Percentiles rank a stretch among this genome's conserved stretches.
These are phyloP conservation scores for Papilio elwesi DNA, from an alignment of 2,888 invertebrate genomes.

Conservation along the genomic window DNA sequence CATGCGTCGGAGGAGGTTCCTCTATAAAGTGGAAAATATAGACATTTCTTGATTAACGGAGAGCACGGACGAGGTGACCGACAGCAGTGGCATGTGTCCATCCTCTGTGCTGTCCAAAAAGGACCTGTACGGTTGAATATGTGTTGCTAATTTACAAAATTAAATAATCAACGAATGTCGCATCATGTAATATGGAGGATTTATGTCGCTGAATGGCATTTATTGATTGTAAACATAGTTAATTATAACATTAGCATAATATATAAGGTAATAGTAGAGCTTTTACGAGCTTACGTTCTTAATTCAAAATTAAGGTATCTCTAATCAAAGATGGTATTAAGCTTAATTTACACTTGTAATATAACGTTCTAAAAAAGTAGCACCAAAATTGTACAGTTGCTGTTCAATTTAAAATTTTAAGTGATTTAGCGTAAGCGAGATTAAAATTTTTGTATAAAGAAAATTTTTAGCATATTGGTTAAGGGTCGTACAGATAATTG, in stretches of 20 bases:
- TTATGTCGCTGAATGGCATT: neutral
- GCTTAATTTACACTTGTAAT: neutral
- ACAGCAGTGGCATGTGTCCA: constrained; percentile 75
- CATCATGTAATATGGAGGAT: neutral
- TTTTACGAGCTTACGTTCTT: constrained; percentile 16
- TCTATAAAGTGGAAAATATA: constrained; percentile 72
- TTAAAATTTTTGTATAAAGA: no score
- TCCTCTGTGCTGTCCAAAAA: constrained; percentile 72
- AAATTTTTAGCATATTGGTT: neutral
- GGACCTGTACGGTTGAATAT: constrained; percentile 54
- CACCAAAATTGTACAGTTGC: neutral
- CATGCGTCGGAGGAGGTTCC: constrained; percentile 70
- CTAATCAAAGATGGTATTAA: neutral
- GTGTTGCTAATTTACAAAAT: neutral
- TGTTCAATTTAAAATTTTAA: neutral
- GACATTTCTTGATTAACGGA: constrained; percentile 82
- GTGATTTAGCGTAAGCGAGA: neutral
- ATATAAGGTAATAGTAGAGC: neutral
- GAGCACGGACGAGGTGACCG: constrained; percentile 79
- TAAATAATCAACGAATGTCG: neutral
- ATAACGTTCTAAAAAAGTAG: neutral
- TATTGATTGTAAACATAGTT: neutral
- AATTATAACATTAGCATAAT: neutral
- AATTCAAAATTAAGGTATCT: constrained; percentile 1
- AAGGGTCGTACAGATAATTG: neutral